Base-by-base conservation (phyloP, 2,888 invertebrate species). In the Poecilus cupreus region DNA sequence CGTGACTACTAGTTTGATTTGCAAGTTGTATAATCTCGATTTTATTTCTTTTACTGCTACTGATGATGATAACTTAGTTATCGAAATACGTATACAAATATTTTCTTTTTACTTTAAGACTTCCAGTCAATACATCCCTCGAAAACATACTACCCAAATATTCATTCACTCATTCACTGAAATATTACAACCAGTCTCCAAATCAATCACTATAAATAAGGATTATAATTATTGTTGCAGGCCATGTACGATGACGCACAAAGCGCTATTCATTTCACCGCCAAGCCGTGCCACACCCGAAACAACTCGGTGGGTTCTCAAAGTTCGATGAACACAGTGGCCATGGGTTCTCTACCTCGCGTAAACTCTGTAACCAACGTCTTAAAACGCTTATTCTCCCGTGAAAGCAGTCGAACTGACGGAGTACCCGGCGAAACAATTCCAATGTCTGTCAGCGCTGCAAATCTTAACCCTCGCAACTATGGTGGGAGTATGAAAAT, bases 361-460 rank as follows among this genome's bases (percentile, higher is more conserved):
- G 94, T 94, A 0, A 94, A 93, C 85, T 96, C 96, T 0, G 95
- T 96, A 39, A 94, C 96, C 0, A 95, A 94, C 10, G 94, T 95
- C 86, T 88, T 96, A 5, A 95, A 94, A 86, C 91, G 95, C 83
- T 90, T 96, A 76, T 94, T 96, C 86, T 95, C 94, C 68, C 93
- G 94, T 82, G 96, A 96, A 83, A 95, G 95, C 57, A 91, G 90
- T 77, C 89, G 90, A 37, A 88, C 90, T 0, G 89, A 90, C 16
- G 90, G 90, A 26, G 88, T 89, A 5, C 81, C 80, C 0, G 81
- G 82, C 13, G 83, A 83, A 49, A 83, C 83, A 10, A 84, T 83
- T 16, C 82, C 83, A 2, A 83, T 85, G 32, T 81, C 81, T 1
- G 43, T 49, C n/a, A 81, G 81, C 20, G 74, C 75, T 24, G 83